These are phyloP conservation scores for Marasmarcha lunaedactyla DNA, from an alignment of 2,888 invertebrate genomes.

Conservation along the genomic window DNA sequence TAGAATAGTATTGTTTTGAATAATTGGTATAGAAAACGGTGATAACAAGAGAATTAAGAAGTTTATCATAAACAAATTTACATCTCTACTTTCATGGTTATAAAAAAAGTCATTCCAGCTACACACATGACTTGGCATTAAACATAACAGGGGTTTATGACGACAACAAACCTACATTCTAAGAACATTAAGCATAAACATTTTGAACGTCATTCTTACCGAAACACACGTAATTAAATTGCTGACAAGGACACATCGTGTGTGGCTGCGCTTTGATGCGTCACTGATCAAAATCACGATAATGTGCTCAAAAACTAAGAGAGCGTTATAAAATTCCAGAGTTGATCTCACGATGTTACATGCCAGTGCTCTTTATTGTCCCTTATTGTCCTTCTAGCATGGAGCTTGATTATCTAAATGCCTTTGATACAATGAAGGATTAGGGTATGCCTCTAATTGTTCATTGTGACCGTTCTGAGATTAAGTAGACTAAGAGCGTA, in stretches of 20 bases:
- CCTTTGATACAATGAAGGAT: constrained; percentile 40
- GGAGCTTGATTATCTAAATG: constrained; percentile 54
- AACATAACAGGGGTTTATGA: neutral
- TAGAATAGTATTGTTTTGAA: no score
- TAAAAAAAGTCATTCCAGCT: neutral
- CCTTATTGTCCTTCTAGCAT: constrained; percentile 17
- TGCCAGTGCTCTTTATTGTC: constrained; percentile 3
- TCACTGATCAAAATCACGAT: constrained; percentile 55
- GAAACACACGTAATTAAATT: constrained; percentile 37
- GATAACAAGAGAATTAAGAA: no score
- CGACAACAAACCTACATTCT: constrained; percentile 11
- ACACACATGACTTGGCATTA: neutral
- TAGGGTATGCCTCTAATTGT: constrained; percentile 42
- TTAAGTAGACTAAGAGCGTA: constrained; percentile 22
- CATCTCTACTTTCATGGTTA: neutral
- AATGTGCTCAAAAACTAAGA: constrained; percentile 43
- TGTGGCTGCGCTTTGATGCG: constrained; percentile 36
- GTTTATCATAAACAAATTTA: neutral
- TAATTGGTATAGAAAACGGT: no score
- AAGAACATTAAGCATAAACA: constrained; percentile 17
- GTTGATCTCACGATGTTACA: constrained; percentile 43
- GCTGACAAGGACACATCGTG: constrained; percentile 49
- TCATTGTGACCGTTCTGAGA: constrained; percentile 25
- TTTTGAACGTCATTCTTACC: constrained; percentile 23
- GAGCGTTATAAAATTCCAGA: constrained; percentile 52